phyloP scores from a whole-genome alignment of 2,888 invertebrate species.

The Cryptops parisi region DNA sequence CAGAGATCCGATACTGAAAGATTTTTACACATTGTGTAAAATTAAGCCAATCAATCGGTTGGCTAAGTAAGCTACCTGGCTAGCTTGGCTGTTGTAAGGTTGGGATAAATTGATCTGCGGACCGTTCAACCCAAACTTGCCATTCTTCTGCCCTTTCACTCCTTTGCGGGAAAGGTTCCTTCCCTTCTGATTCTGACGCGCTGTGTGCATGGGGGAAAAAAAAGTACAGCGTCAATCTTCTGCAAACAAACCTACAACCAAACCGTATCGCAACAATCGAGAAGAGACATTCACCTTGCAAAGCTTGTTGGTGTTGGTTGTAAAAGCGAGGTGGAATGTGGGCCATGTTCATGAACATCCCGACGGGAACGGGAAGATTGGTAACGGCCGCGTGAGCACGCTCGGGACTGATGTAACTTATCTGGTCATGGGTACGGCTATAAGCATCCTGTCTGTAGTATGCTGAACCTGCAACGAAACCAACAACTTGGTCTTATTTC shows the following conservation, averaged over 20 bases:
- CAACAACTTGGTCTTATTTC: too few species aligned
- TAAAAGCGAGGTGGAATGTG: slow-evolving; percentile 59
- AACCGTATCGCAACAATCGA: not conserved
- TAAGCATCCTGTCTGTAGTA: slow-evolving; percentile 39
- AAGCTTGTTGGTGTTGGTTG: slow-evolving; percentile 50
- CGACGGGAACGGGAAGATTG: slow-evolving; percentile 73
- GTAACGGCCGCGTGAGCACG: slow-evolving; percentile 44
- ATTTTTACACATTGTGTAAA: too few species aligned
- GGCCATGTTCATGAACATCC: slow-evolving; percentile 86
- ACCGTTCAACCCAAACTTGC: slow-evolving; percentile 21
- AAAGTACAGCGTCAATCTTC: not conserved
- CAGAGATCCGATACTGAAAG: too few species aligned
- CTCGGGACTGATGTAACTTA: slow-evolving; percentile 82
- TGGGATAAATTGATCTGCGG: slow-evolving; percentile 23
- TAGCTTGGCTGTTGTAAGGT: slow-evolving; percentile 30
- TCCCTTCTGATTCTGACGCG: slow-evolving; percentile 28
- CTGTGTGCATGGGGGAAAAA: slow-evolving; percentile 13
- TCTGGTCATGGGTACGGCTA: slow-evolving; percentile 63
- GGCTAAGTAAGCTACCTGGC: slow-evolving; percentile 22
- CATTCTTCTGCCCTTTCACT: slow-evolving; percentile 17
- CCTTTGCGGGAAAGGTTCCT: slow-evolving; percentile 21
- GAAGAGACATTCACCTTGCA: slow-evolving; percentile 28
- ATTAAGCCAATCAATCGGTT: too few species aligned
- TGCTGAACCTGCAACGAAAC: not conserved
- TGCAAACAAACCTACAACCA: not conserved